phyloP scores from a whole-genome alignment of 30 jellyfish, hydroid and myxozoan species.

The Catostylus mosaicus region DNA sequence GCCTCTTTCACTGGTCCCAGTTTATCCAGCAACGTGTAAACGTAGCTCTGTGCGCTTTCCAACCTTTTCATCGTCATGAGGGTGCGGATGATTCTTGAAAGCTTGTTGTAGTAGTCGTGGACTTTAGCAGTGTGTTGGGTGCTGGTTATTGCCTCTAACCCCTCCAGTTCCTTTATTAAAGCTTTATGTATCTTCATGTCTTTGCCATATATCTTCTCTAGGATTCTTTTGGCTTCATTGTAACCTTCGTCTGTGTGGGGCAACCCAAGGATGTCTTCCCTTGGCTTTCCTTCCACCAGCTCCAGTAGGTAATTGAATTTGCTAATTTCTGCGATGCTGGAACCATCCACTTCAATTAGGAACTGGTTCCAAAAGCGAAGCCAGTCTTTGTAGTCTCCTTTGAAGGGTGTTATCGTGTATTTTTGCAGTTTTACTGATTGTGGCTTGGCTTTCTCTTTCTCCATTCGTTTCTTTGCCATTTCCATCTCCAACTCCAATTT shows the following conservation, averaged over 20 bases:
- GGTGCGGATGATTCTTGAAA: constrained; percentile 57
- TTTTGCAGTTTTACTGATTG: constrained; percentile 60
- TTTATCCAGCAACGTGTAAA: constrained; percentile 54
- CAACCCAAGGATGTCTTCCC: constrained; percentile 66
- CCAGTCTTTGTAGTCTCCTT: constrained; percentile 78
- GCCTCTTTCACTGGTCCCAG: constrained; percentile 68
- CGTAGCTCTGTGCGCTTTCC: constrained; percentile 51
- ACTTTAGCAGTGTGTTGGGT: constrained; percentile 25
- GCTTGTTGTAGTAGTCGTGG: constrained; percentile 63
- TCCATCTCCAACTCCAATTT: constrained; percentile 34
- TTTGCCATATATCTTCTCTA: constrained; percentile 54
- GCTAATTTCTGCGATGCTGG: constrained; percentile 74
- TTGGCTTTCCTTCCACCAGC: constrained; percentile 75
- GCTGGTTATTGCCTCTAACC: constrained; percentile 36
- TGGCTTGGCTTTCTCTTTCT: constrained; percentile 25
- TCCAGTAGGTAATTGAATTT: constrained; percentile 68
- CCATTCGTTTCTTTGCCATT: constrained; percentile 2
- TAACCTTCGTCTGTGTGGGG: constrained; percentile 69
- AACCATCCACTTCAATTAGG: constrained; percentile 54
- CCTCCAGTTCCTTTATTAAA: no score
- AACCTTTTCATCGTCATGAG: constrained; percentile 49
- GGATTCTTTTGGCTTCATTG: constrained; percentile 57
- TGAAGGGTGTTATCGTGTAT: constrained; percentile 66
- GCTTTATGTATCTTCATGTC: no score
- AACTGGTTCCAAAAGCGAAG: constrained; percentile 75